Percentiles rank a stretch among this genome's conserved stretches.
Evolutionary conservation across 1,140 invertebrate species (phyloP).

Genomic region (Papilio polyxenes): DNA sequence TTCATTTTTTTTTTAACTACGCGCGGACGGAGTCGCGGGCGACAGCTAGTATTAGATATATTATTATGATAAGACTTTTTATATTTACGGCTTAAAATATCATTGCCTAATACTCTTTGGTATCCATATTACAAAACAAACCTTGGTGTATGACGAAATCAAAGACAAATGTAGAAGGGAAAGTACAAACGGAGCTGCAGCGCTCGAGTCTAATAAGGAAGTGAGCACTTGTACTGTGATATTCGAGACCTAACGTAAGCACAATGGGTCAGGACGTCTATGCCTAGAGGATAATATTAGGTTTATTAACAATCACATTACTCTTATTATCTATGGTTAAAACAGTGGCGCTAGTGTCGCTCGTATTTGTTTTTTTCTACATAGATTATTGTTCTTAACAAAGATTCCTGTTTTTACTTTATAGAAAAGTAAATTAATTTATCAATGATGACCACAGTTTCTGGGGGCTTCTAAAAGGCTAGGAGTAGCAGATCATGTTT

Average conservation of each 20-base stretch:
- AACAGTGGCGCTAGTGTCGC: background rate
- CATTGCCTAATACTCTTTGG: background rate
- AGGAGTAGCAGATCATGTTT: too few species aligned
- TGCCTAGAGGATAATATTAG: background rate
- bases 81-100: background rate
- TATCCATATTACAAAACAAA: background rate
- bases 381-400: too few species aligned
- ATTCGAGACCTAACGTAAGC: background rate
- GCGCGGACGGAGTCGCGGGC: too few species aligned
- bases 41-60: too few species aligned
- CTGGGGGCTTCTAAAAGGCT: too few species aligned
- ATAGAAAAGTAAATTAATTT: too few species aligned
- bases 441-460: too few species aligned
- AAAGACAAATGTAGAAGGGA: constrained; percentile 19
- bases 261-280: constrained; percentile 14
- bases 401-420: too few species aligned
- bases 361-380: too few species aligned
- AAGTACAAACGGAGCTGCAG: constrained; percentile 13
- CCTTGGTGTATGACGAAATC: background rate
- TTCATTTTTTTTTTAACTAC: background rate
- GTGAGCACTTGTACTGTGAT: background rate
- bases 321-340: background rate
- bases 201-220: constrained; percentile 11
- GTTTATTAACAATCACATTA: background rate
- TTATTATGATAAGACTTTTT: too few species aligned